Conservation (phyloP, 2,797 vertebrate genomes). For the Macropus fuliginosus region DNA sequence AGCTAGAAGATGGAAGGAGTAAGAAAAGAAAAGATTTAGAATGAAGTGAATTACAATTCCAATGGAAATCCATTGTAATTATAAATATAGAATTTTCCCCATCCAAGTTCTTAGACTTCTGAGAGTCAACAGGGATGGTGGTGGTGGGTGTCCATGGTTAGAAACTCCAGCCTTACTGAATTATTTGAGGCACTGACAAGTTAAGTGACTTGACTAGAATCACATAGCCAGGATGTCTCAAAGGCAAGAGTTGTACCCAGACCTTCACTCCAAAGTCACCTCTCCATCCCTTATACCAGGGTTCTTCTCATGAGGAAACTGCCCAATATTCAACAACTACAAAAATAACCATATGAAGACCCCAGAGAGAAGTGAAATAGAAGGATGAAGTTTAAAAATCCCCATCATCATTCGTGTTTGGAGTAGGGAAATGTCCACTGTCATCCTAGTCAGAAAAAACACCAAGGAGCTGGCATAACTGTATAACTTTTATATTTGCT, state of each 20-base stretch:
- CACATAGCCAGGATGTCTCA: neutral
- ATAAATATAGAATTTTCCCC: neutral
- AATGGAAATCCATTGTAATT: neutral
- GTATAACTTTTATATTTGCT: neutral
- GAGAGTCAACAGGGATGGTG: too few relatives aligned
- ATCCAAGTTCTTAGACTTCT: neutral
- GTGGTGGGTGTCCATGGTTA: neutral
- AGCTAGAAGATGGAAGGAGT: neutral
- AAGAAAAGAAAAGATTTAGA: neutral
- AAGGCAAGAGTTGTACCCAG: neutral
- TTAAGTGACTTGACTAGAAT: neutral
- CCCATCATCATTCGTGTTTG: conserved; percentile 59
- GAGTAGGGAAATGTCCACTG: conserved; percentile 68
- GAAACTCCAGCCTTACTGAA: neutral
- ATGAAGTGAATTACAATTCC: neutral
- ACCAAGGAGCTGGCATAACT: conserved; percentile 47
- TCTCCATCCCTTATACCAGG: neutral
- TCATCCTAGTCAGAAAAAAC: conserved; percentile 60
- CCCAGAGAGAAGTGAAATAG: neutral
- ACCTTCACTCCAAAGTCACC: neutral
- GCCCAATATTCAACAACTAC: neutral
- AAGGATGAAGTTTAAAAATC: neutral
- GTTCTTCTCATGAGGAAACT: neutral
- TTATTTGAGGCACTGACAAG: neutral
- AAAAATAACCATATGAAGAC: neutral